Evolutionary conservation across 2,113 vertebrate genomes (phyloP).

Genomic region (Actenoides hombroni): DNA sequence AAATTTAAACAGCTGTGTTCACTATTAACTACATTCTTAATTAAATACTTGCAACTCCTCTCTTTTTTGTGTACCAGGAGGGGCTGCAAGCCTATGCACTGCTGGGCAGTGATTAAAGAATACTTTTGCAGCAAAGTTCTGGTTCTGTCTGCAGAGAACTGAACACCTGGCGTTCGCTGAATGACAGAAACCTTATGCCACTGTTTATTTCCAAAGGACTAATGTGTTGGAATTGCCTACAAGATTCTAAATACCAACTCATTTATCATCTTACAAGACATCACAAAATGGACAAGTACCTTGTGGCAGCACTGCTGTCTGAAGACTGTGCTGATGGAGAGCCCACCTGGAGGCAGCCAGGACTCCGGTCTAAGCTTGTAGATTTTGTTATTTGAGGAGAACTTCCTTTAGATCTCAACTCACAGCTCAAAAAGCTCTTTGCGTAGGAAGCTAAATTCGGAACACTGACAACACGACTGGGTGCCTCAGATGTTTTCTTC

Average conservation of each 20-base stretch:
- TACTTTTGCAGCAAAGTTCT: not conserved
- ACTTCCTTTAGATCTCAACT: constrained; percentile 72
- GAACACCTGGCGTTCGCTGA: not conserved
- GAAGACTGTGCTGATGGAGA: constrained; percentile 61
- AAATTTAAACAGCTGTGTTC: not conserved
- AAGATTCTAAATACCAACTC: not conserved
- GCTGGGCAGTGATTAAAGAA: not conserved
- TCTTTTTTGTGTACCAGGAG: not conserved
- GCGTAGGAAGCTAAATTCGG: constrained; percentile 83
- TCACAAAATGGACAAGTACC: constrained; percentile 50
- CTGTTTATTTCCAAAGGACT: not conserved
- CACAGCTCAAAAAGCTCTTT: constrained; percentile 81
- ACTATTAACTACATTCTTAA: not conserved
- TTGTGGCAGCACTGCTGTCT: constrained; percentile 65
- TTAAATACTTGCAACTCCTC: not conserved
- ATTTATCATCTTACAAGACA: not conserved
- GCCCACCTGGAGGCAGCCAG: constrained; percentile 54
- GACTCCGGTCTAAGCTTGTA: constrained; percentile 79
- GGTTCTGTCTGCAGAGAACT: not conserved
- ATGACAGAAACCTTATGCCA: rapidly evolving
- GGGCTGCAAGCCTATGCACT: not conserved
- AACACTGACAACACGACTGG: constrained; percentile 85
- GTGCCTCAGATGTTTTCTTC: constrained; percentile 81
- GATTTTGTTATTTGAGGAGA: constrained; percentile 77
- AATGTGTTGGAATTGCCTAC: not conserved